Percentiles rank a stretch among this genome's conserved stretches.
phyloP scores from a whole-genome alignment of 2,797 vertebrate genomes.

The Menidia menidia region DNA sequence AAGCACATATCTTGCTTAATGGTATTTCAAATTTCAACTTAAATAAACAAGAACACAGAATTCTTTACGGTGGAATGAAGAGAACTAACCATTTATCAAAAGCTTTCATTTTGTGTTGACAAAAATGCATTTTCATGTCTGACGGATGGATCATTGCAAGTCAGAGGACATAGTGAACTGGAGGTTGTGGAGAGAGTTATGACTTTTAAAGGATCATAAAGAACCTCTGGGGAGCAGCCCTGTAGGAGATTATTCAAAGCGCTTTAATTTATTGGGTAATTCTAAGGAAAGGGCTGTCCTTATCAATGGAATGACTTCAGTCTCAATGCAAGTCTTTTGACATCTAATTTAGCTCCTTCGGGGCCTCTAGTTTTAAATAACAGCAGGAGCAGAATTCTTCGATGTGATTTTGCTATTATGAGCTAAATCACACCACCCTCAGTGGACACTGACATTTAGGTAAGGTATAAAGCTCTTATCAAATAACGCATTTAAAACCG shows the following conservation, averaged over 20 bases:
- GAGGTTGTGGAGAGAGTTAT: slow-evolving; percentile 74
- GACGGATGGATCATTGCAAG: slow-evolving; percentile 63
- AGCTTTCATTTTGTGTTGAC: slow-evolving; percentile 69
- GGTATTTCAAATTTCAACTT: not conserved
- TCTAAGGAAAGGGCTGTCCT: slow-evolving; percentile 71
- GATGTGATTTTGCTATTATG: slow-evolving; percentile 37
- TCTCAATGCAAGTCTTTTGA: slow-evolving; percentile 71
- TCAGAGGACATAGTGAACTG: slow-evolving; percentile 62
- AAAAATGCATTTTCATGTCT: slow-evolving; percentile 73
- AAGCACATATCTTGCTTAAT: not conserved
- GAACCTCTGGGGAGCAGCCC: slow-evolving; percentile 73
- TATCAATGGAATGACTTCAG: slow-evolving; percentile 76
- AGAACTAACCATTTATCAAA: slow-evolving; percentile 44
- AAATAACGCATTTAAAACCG: slow-evolving; percentile 1
- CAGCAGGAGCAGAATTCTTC: slow-evolving; percentile 34
- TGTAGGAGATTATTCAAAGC: slow-evolving; percentile 76
- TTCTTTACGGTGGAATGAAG: slow-evolving; percentile 25
- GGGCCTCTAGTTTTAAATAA: slow-evolving; percentile 60
- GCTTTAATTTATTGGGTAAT: slow-evolving; percentile 82
- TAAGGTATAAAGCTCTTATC: slow-evolving; percentile 1
- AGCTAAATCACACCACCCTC: slow-evolving; percentile 38
- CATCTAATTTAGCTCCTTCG: slow-evolving; percentile 68
- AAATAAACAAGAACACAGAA: not conserved
- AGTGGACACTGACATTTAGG: slow-evolving; percentile 13
- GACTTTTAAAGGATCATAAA: slow-evolving; percentile 82